A percentile compares a stretch with the other conserved stretches of the same genome.
Conservation (phyloP, 2,797 vertebrate genomes). For the Parauchenoglanis ngamensis region DNA sequence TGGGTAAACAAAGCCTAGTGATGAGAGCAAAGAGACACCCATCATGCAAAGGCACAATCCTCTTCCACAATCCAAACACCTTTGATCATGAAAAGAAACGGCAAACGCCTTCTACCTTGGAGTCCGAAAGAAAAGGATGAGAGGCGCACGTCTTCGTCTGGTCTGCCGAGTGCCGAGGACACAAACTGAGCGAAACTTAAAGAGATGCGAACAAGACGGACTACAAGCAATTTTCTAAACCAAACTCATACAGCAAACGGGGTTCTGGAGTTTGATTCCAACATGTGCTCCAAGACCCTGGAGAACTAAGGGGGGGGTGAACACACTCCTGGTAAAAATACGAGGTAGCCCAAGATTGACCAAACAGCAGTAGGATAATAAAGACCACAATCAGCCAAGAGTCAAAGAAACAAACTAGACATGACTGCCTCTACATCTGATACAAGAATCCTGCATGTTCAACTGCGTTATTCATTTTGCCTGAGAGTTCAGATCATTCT, state of each 20-base stretch:
- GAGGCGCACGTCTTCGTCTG: not conserved
- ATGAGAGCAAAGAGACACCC: conserved; percentile 58
- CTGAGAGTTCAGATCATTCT: not conserved
- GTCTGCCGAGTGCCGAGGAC: conserved; percentile 3
- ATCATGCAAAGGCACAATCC: conserved; percentile 52
- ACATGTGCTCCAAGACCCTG: not conserved
- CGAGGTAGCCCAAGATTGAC: not conserved
- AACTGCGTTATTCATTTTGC: no score
- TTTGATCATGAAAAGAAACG: conserved; percentile 53
- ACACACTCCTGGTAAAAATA: not conserved
- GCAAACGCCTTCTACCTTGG: conserved; percentile 16
- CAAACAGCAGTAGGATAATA: not conserved
- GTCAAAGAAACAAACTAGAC: not conserved
- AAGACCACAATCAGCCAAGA: not conserved
- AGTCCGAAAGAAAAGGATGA: conserved; percentile 8
- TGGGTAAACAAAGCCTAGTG: conserved; percentile 60
- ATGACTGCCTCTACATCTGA: not conserved
- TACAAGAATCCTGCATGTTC: not conserved
- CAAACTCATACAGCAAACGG: not conserved
- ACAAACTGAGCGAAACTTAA: conserved; percentile 23
- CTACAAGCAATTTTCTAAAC: conserved; percentile 31
- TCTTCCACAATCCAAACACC: conserved; percentile 26
- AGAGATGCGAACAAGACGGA: not conserved
- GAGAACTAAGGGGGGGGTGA: not conserved
- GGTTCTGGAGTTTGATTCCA: not conserved